These are phyloP conservation scores for Chloromyia formosa DNA, from an alignment of 2,888 invertebrate species.

Conservation along the genomic window DNA sequence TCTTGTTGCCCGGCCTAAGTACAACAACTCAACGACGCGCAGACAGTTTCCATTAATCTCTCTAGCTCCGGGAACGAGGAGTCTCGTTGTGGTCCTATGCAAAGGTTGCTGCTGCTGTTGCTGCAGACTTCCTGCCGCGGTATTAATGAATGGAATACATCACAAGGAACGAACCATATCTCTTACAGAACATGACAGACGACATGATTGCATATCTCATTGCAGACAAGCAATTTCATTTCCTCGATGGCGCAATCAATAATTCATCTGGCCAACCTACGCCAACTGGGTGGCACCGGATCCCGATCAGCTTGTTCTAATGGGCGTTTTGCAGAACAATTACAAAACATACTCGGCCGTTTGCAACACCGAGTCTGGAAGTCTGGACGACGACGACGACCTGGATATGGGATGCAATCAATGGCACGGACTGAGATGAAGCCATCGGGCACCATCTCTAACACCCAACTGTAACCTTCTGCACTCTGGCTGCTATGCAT, in stretches of 20 bases:
- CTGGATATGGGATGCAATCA: not conserved
- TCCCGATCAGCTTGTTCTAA: constrained; percentile 34
- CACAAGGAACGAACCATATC: constrained; percentile 28
- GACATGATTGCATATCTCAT: constrained; percentile 45
- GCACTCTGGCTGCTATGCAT: not conserved
- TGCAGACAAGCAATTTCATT: constrained; percentile 45
- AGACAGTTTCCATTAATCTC: constrained; percentile 2
- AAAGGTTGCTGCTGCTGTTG: not conserved
- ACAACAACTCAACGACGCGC: not conserved
- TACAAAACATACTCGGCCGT: constrained; percentile 7
- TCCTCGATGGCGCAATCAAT: constrained; percentile 46
- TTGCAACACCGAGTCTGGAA: not conserved
- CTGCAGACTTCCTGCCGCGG: constrained; percentile 38
- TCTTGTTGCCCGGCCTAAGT: not conserved
- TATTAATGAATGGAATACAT: constrained; percentile 40
- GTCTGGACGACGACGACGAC: not conserved
- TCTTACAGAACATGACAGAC: constrained; percentile 41
- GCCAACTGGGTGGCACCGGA: constrained; percentile 29
- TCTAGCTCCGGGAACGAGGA: not conserved
- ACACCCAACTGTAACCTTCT: not conserved
- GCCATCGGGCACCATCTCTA: constrained; percentile 14
- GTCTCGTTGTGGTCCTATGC: not conserved
- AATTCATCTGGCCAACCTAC: constrained; percentile 47
- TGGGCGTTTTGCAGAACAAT: constrained; percentile 30
- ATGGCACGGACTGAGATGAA: not conserved